Conservation (phyloP, 2,888 invertebrate species). For the Spisula subtruncata region DNA sequence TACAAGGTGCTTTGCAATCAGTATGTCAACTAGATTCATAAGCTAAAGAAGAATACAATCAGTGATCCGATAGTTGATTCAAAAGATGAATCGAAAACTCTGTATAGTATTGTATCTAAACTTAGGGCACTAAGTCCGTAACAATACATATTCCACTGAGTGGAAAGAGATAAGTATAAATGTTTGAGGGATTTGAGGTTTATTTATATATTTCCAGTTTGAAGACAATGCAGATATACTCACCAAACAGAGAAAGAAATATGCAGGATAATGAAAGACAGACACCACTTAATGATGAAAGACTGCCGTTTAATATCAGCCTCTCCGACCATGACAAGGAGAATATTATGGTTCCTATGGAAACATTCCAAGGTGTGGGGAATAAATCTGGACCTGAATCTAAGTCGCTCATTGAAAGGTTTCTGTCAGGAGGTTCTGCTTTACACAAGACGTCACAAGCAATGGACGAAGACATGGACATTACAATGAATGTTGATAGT, state of each 20-base stretch:
- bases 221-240: slow-evolving; percentile 56
- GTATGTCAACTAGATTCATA: no score
- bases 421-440: not conserved
- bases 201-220: slow-evolving; percentile 37
- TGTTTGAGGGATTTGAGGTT: not conserved
- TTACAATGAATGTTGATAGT: slow-evolving; percentile 28
- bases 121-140: no score
- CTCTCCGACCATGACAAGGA: slow-evolving; percentile 40
- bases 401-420: not conserved
- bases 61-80: no score
- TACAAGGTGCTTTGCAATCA: no score
- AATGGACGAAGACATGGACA: slow-evolving; percentile 40
- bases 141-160: not conserved
- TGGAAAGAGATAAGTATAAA: not conserved
- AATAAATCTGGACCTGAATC: not conserved
- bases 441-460: not conserved
- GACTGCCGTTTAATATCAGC: slow-evolving; percentile 9
- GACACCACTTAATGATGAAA: not conserved
- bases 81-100: no score
- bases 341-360: slow-evolving; percentile 39
- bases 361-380: not conserved
- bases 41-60: no score
- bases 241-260: slow-evolving; percentile 44
- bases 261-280: slow-evolving; percentile 3
- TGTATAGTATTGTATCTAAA: no score